Evolutionary conservation across 2,888 invertebrate genomes (phyloP).

Genomic region (Scaptomyza reducta): DNA sequence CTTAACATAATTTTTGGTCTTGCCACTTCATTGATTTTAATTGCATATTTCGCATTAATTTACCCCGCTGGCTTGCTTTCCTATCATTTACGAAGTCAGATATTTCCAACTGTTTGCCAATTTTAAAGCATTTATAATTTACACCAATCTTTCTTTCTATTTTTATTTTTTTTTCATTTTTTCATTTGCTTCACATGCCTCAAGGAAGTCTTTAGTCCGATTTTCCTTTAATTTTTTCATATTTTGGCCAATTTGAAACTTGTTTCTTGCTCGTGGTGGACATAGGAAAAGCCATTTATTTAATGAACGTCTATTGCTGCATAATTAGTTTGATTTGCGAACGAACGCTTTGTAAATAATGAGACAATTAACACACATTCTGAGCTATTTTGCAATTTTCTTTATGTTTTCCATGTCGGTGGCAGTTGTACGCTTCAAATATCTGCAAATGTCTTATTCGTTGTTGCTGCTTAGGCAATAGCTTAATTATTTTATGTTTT

Average conservation of each 20-base stretch:
- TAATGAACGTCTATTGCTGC: slow-evolving; percentile 16
- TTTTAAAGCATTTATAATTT: slow-evolving; percentile 34
- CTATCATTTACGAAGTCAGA: slow-evolving; percentile 5
- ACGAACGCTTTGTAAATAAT: slow-evolving; percentile 18
- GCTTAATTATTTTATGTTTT: slow-evolving; percentile 51
- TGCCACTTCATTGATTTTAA: slow-evolving; percentile 29
- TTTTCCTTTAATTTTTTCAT: neutral
- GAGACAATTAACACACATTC: slow-evolving; percentile 49
- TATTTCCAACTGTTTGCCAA: slow-evolving; percentile 13
- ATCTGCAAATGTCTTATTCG: slow-evolving; percentile 22
- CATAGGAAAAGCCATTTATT: slow-evolving; percentile 18
- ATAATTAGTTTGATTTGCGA: slow-evolving; percentile 16
- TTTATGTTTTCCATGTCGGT: slow-evolving; percentile 25
- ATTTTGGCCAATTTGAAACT: slow-evolving; percentile 2
- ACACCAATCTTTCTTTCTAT: slow-evolving; percentile 10
- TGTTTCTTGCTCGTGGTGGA: neutral
- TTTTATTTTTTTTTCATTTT: neutral
- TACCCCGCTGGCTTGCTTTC: slow-evolving; percentile 19
- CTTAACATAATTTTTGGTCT: neutral
- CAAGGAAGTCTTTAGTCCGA: slow-evolving; percentile 18
- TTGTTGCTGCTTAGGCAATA: slow-evolving; percentile 39
- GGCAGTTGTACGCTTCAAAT: slow-evolving; percentile 1
- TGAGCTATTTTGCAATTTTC: slow-evolving; percentile 37
- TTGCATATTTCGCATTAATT: slow-evolving; percentile 17
- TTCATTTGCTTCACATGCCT: slow-evolving; percentile 8